phyloP scores from a whole-genome alignment of 1,140 invertebrate genomes.

The Homarus americanus region DNA sequence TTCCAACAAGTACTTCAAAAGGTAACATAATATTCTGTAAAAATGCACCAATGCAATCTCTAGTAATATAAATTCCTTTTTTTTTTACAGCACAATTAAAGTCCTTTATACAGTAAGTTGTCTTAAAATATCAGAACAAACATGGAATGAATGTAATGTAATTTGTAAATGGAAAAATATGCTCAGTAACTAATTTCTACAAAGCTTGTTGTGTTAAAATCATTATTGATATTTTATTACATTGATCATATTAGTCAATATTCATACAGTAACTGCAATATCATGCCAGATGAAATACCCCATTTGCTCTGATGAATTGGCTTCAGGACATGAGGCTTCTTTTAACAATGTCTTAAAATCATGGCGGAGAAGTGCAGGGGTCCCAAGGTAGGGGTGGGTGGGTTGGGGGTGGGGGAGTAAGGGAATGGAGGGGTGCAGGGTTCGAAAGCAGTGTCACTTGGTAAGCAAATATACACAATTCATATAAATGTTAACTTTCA shows the following conservation, averaged over 20 bases:
- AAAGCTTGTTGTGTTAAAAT: neutral
- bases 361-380: neutral
- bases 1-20: neutral
- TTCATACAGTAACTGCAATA: neutral
- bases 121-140: neutral
- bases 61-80: no score
- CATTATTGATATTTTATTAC: neutral
- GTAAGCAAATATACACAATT: slow-evolving; percentile 7
- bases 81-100: no score
- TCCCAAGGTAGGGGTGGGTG: neutral
- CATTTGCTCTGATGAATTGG: neutral
- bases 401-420: slow-evolving; percentile 4
- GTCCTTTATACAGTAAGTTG: neutral
- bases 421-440: slow-evolving; percentile 6
- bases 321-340: neutral
- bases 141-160: neutral
- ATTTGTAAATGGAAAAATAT: neutral
- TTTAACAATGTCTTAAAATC: neutral
- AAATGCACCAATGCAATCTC: neutral
- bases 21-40: neutral
- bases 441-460: neutral
- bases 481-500: neutral
- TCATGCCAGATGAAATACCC: neutral
- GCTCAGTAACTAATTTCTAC: neutral
- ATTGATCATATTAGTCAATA: neutral